These are phyloP conservation scores for Eupleurogrammus muticus DNA, from an alignment of 2,797 vertebrate species.

Conservation along the genomic window DNA sequence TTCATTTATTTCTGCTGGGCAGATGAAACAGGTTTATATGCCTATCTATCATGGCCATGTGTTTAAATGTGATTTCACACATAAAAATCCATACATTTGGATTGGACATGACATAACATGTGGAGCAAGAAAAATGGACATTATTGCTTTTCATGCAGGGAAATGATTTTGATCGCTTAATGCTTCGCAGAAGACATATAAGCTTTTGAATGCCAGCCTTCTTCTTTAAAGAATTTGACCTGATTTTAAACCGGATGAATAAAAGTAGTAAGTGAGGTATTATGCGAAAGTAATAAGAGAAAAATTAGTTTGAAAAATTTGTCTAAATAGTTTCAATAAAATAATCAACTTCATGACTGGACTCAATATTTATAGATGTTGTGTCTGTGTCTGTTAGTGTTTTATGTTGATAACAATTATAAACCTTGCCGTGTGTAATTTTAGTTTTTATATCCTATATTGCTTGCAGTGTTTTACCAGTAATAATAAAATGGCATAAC, in stretches of 20 bases:
- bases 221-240: background rate
- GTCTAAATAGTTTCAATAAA: background rate
- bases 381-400: background rate
- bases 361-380: background rate
- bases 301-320: background rate
- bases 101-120: slow-evolving; percentile 1
- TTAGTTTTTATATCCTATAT: background rate
- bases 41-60: slow-evolving; percentile 15
- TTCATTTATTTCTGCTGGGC: slow-evolving; percentile 28
- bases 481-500: slow-evolving; percentile 4
- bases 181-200: slow-evolving; percentile 21
- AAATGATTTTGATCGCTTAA: slow-evolving; percentile 14
- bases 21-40: slow-evolving; percentile 6
- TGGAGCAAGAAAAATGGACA: background rate
- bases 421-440: background rate
- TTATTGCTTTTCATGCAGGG: background rate
- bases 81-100: slow-evolving; percentile 24
- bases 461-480: background rate
- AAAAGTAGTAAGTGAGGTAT: slow-evolving; percentile 6
- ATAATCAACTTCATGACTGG: no score
- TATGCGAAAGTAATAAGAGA: background rate
- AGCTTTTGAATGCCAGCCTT: background rate
- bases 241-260: background rate
- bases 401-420: background rate
- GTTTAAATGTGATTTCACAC: slow-evolving; percentile 38